Evolutionary conservation across 2,113 vertebrate species (phyloP).

Genomic region (Caloenas nicobarica): DNA sequence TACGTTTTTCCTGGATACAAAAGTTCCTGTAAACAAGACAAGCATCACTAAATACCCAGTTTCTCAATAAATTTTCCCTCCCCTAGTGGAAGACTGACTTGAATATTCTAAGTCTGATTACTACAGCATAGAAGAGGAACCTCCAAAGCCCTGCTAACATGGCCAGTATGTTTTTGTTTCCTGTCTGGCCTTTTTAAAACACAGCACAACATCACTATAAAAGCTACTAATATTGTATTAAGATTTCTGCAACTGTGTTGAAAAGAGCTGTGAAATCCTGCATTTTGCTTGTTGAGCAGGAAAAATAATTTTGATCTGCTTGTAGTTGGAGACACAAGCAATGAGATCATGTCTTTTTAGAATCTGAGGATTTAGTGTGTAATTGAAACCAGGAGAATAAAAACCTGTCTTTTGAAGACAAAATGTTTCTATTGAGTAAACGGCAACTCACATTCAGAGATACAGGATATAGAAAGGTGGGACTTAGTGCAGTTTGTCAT

Average conservation of each 20-base stretch:
- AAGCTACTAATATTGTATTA: not conserved
- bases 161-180: not conserved
- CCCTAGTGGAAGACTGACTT: not conserved
- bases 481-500: not conserved
- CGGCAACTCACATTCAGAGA: not conserved
- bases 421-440: not conserved
- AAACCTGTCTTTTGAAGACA: not conserved
- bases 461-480: not conserved
- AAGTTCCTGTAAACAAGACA: not conserved
- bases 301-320: not conserved
- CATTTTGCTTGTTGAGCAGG: not conserved
- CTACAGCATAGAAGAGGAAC: not conserved
- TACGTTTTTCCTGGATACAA: not conserved
- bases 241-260: not conserved
- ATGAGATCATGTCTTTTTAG: conserved; percentile 5
- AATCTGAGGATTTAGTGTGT: not conserved
- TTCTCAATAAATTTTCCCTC: not conserved
- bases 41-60: not conserved
- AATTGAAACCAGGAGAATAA: not conserved
- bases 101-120: not conserved
- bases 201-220: not conserved
- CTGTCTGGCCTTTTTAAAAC: not conserved
- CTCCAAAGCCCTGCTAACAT: not conserved
- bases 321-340: not conserved
- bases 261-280: not conserved